phyloP scores from a whole-genome alignment of 2,888 invertebrate genomes.

The Mesorhabditis belari region DNA sequence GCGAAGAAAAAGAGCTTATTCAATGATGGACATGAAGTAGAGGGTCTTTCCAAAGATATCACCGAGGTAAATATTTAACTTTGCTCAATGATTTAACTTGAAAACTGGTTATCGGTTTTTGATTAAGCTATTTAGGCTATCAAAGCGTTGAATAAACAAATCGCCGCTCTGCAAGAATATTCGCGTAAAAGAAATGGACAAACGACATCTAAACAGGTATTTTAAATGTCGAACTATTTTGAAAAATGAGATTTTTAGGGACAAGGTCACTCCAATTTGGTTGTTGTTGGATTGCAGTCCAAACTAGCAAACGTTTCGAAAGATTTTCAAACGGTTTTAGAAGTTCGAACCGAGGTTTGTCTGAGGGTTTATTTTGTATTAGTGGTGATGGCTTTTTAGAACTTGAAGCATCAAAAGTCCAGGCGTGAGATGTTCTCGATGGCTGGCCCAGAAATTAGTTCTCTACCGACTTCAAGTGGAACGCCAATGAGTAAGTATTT shows the following conservation, averaged over 20 bases:
- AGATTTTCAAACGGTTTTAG: constrained; percentile 91
- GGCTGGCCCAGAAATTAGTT: constrained; percentile 37
- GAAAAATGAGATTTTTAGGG: not conserved
- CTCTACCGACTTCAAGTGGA: constrained; percentile 55
- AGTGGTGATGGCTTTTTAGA: constrained; percentile 58
- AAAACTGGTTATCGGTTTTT: not conserved
- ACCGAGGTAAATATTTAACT: constrained; percentile 63
- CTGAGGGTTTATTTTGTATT: not conserved
- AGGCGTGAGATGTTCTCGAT: constrained; percentile 76
- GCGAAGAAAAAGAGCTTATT: constrained; percentile 93
- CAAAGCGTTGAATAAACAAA: constrained; percentile 87
- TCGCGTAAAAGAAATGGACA: constrained; percentile 13
- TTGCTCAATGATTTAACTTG: not conserved
- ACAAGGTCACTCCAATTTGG: constrained; percentile 57
- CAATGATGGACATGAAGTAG: constrained; percentile 93
- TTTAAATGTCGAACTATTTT: too few species aligned
- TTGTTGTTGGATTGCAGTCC: constrained; percentile 75
- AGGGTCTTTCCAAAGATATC: constrained; percentile 91
- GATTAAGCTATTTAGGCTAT: constrained; percentile 63
- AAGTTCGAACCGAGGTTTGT: constrained; percentile 81
- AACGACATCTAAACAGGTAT: constrained; percentile 10
- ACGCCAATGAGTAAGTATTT: constrained; percentile 50
- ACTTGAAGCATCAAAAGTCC: constrained; percentile 86
- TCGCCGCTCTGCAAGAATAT: constrained; percentile 67
- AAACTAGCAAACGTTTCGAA: constrained; percentile 92